A percentile compares a stretch with the other conserved stretches of the same genome.
Evolutionary conservation across 2,797 vertebrate species (phyloP).

Genomic region (Toxotes lorentzi): DNA sequence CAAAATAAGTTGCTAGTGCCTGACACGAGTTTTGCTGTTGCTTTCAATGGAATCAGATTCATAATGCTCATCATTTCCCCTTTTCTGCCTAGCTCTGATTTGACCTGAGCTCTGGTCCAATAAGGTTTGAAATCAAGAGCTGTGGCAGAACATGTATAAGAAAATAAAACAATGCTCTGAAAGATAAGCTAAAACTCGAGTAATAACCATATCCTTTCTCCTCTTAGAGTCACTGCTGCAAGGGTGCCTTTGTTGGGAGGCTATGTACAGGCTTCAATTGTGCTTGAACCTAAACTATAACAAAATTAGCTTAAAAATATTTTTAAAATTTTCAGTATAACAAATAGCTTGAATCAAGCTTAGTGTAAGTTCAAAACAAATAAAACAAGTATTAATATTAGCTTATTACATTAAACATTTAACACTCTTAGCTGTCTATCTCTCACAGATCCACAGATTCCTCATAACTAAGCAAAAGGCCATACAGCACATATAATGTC

Average conservation of each 20-base stretch:
- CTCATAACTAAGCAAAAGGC: background rate
- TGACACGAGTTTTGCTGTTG: constrained; percentile 44
- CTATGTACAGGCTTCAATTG: background rate
- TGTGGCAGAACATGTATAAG: background rate
- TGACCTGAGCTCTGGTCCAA: background rate
- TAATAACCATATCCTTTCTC: background rate
- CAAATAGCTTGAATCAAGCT: background rate
- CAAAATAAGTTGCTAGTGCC: constrained; percentile 31
- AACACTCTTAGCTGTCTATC: background rate
- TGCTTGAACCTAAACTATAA: background rate
- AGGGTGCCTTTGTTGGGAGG: background rate
- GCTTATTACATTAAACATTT: constrained; percentile 9
- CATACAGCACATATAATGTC: background rate
- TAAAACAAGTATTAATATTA: background rate
- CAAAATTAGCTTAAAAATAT: background rate
- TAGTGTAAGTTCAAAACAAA: constrained; percentile 4
- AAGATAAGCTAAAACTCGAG: background rate
- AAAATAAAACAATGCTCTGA: background rate
- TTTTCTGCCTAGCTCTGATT: constrained; percentile 9
- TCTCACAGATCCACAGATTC: constrained; percentile 13
- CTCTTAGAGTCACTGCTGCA: background rate
- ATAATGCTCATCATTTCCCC: background rate
- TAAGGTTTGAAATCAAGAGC: background rate
- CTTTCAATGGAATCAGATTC: constrained; percentile 67
- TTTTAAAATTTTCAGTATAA: background rate